Evolutionary conservation across 2,113 vertebrate species (phyloP).

Genomic region (Cephalopterus ornatus): DNA sequence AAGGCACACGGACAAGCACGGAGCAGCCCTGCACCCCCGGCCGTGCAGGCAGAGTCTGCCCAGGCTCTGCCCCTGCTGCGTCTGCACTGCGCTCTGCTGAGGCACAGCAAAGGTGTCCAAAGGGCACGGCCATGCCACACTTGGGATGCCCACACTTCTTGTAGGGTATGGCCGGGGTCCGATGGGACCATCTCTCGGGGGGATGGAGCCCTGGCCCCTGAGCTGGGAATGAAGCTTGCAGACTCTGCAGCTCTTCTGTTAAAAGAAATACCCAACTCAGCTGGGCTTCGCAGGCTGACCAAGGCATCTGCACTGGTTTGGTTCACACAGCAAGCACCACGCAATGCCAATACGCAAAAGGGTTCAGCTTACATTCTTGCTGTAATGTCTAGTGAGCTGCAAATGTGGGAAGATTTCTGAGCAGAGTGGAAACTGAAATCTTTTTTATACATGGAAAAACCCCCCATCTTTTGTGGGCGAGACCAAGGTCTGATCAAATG

Average conservation of each 20-base stretch:
- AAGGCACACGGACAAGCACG: fast-evolving
- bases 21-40: not conserved
- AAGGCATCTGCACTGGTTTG: fast-evolving
- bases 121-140: fast-evolving
- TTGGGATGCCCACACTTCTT: not conserved
- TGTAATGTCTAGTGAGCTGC: not conserved
- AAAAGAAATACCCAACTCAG: not conserved
- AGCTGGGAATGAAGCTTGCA: not conserved
- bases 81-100: not conserved
- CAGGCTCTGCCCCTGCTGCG: not conserved
- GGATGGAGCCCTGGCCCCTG: not conserved
- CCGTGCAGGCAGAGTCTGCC: not conserved
- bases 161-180: not conserved
- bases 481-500: not conserved
- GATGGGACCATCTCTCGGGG: not conserved
- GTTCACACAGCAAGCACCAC: not conserved
- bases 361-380: not conserved
- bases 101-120: fast-evolving
- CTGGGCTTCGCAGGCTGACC: not conserved
- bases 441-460: not conserved
- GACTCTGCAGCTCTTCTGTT: not conserved
- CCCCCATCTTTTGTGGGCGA: not conserved
- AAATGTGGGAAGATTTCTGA: not conserved
- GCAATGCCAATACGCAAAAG: not conserved
- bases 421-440: not conserved